These are phyloP conservation scores for Vireo griseus DNA, from an alignment of 2,797 vertebrate genomes.

Conservation along the genomic window DNA sequence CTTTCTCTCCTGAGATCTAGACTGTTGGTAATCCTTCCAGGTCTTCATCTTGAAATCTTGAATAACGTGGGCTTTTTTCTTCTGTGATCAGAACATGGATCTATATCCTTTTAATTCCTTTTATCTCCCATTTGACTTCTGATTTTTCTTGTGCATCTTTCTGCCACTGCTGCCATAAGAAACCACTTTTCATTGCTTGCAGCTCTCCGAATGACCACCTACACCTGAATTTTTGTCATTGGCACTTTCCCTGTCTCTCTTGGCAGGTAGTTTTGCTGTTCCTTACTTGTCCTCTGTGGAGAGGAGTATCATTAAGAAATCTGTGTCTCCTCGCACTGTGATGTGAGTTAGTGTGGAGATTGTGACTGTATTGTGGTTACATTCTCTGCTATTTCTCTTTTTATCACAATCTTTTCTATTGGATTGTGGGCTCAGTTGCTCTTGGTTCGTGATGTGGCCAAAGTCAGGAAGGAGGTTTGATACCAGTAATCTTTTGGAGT, in stretches of 20 bases:
- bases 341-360: background rate
- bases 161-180: background rate
- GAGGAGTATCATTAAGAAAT: background rate
- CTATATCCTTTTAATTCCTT: background rate
- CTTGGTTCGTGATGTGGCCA: background rate
- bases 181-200: background rate
- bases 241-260: background rate
- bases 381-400: background rate
- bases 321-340: background rate
- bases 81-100: background rate
- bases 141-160: background rate
- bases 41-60: background rate
- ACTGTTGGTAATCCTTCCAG: background rate
- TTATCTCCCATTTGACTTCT: background rate
- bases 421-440: accelerated
- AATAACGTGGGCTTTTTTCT: background rate
- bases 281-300: background rate
- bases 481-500: accelerated
- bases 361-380: background rate
- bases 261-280: background rate
- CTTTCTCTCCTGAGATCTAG: background rate
- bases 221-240: accelerated
- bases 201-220: background rate
- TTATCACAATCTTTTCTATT: accelerated
- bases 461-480: background rate